These are phyloP conservation scores for Sebastes schlegelii DNA, from an alignment of 2,113 vertebrate genomes.

Conservation along the genomic window DNA sequence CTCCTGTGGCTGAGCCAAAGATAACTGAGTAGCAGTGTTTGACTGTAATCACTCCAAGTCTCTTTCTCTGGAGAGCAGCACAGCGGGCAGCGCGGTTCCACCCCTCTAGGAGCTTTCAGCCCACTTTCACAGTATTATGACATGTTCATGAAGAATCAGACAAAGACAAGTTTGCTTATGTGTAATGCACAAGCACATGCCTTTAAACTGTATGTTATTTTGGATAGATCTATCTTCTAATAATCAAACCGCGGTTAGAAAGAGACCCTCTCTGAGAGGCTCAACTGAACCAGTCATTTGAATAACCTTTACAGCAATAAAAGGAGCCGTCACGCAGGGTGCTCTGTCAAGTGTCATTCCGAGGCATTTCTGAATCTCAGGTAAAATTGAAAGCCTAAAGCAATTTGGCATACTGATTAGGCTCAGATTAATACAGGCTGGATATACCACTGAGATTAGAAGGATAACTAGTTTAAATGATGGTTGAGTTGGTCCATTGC, in stretches of 20 bases:
- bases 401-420: slow-evolving; percentile 79
- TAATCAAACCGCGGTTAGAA: slow-evolving; percentile 47
- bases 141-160: slow-evolving; percentile 48
- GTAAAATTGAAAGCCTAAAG: slow-evolving; percentile 70
- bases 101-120: slow-evolving; percentile 67
- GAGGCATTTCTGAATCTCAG: slow-evolving; percentile 58
- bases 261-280: slow-evolving; percentile 24
- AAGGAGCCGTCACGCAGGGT: slow-evolving; percentile 57
- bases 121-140: slow-evolving; percentile 56
- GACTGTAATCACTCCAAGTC: slow-evolving; percentile 79
- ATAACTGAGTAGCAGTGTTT: slow-evolving; percentile 77
- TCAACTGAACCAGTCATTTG: slow-evolving; percentile 58
- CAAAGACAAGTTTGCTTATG: slow-evolving; percentile 20
- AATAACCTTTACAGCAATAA: slow-evolving; percentile 33
- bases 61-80: slow-evolving; percentile 76
- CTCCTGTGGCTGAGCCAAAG: slow-evolving; percentile 79
- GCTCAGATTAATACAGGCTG: slow-evolving; percentile 74
- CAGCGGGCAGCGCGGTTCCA: slow-evolving; percentile 70
- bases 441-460: slow-evolving; percentile 79
- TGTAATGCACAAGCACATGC: neutral
- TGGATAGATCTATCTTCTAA: neutral
- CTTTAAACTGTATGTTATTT: slow-evolving; percentile 6
- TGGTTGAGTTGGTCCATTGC: slow-evolving; percentile 66
- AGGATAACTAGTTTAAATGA: slow-evolving; percentile 77
- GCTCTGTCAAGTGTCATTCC: slow-evolving; percentile 81